Base-by-base conservation (phyloP, 2,113 vertebrate genomes). In the Anoura caudifer region DNA sequence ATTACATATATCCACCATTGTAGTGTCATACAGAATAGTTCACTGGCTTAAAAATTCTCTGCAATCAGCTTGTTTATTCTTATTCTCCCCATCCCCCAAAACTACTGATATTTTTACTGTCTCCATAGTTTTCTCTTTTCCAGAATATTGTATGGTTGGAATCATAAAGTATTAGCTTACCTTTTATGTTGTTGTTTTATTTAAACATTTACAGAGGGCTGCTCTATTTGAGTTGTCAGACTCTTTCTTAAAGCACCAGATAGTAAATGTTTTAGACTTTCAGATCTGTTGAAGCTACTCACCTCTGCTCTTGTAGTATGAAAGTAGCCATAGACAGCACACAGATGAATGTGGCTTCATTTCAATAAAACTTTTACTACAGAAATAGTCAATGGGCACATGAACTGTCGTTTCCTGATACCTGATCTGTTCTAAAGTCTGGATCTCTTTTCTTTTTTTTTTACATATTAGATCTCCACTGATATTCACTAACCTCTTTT, bases 351-450 rank as follows among this genome's bases (percentile, higher is more conserved):
- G 20, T 76, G 94, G 20, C 80, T 65, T 50, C 73, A 14, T 87
- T 65, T 76, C 80, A 92, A 12, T 92, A 92, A 90, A 85, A 87
- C 81, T 96, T 92, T 90, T 81, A 92, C 87, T 84, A n/a, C 28
- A 63, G 61, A 90, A 72, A 65, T 19, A 75, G 50, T 56, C 65
- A 85, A 16, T 72, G 13, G 52, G 61, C 61, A 54, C 28, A 28
- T 41, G 7, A 50, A 36, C 76, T 94, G 11, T 79, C 69, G 38
- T 87, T 65, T 69, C 10, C 84, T 82, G 56, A 75, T 80, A 90
- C 41, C 67, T 89, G 82, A 87, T 97, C 63, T 92, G 0, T 50
- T 90, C n/a, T 95, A 91, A 97, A 93, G 69, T 88, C 87, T 95
- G 33, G 31, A 79, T 73, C 67, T 54, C 31, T 13, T 19, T 52